phyloP scores from a whole-genome alignment of 1,140 invertebrate genomes.

The Panulirus ornatus region DNA sequence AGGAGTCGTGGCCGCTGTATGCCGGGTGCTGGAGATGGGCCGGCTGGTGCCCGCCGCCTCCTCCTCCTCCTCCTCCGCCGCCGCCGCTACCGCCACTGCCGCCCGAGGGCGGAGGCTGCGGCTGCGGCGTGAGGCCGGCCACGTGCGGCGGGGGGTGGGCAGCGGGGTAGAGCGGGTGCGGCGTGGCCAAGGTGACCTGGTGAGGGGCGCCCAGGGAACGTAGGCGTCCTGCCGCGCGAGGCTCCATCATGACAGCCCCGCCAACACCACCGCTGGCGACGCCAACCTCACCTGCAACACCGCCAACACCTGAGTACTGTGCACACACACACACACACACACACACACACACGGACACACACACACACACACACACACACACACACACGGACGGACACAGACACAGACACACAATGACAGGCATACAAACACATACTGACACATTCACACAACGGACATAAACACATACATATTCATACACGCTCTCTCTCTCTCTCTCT shows the following conservation, averaged over 20 bases:
- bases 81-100: too few relatives aligned
- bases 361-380: not conserved
- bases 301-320: not conserved
- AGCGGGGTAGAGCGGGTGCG: not conserved
- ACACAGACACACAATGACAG: too few relatives aligned
- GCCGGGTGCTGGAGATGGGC: conserved; percentile 4
- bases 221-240: conserved; percentile 5
- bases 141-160: not conserved
- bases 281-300: not conserved
- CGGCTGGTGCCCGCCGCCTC: conserved; percentile 13
- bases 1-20: conserved; percentile 13
- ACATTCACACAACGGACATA: too few relatives aligned
- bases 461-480: too few relatives aligned
- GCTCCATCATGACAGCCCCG: not conserved
- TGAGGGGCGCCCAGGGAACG: not conserved
- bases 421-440: not conserved
- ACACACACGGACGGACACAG: too few relatives aligned
- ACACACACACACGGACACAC: not conserved
- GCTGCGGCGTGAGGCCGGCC: too few relatives aligned
- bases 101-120: not conserved
- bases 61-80: too few relatives aligned
- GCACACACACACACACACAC: conserved; percentile 1
- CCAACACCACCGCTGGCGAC: not conserved
- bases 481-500: too few relatives aligned
- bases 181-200: conserved; percentile 1